These are phyloP conservation scores for Drosophila willistoni DNA, from an alignment of 1,140 invertebrate species.

Conservation along the genomic window DNA sequence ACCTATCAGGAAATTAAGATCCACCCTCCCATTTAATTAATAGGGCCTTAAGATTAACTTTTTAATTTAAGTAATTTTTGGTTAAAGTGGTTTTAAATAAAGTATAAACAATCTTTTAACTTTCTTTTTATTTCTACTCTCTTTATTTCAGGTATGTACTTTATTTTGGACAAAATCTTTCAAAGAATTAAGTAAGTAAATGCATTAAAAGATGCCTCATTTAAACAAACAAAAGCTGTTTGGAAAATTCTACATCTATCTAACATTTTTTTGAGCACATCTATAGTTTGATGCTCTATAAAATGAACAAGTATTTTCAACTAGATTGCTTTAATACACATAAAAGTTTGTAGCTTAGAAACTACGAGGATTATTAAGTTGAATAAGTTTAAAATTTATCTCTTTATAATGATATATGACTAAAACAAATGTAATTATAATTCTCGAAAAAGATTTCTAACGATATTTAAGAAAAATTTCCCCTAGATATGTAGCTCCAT, in stretches of 20 bases:
- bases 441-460: too few relatives aligned
- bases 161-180: background rate
- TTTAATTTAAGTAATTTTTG: background rate
- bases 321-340: too few relatives aligned
- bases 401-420: too few relatives aligned
- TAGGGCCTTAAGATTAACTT: background rate
- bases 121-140: background rate
- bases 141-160: background rate
- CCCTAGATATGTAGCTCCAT: too few relatives aligned
- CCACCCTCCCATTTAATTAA: background rate
- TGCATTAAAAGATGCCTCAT: background rate
- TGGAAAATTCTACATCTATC: background rate
- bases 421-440: too few relatives aligned
- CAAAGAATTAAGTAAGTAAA: background rate
- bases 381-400: too few relatives aligned
- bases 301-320: too few relatives aligned
- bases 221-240: background rate
- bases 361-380: too few relatives aligned
- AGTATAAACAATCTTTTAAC: background rate
- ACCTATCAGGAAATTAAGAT: conserved; percentile 3
- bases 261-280: background rate
- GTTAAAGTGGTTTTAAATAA: background rate
- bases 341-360: too few relatives aligned
- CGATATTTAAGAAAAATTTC: too few relatives aligned
- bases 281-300: background rate